Base-by-base conservation (phyloP, 2,797 vertebrate genomes). In the Crocidura indochinensis region DNA sequence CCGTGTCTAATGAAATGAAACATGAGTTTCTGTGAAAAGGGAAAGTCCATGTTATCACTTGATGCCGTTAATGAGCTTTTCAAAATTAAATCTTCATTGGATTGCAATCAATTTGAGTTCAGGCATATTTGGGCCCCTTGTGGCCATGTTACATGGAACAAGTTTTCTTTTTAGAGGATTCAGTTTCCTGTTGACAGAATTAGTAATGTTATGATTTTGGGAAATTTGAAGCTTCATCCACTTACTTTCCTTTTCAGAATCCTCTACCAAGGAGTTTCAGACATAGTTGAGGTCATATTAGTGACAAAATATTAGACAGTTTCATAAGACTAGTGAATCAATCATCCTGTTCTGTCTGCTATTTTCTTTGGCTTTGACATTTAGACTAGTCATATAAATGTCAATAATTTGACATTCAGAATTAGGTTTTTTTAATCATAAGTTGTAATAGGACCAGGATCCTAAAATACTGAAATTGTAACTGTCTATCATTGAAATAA, bases 51-150 rank as follows among this genome's bases (percentile, higher is more conserved):
- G 94, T 96, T 95, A 92, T 95, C 91, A 91, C 62, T 91, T 71
- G 78, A 84, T 94, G 56, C 77, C 94, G 71, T 96, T 96, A 97
- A 97, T 94, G 93, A 95, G 73, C 81, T 90, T 97, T 93, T 97
- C 95, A 92, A 95, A 95, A 95, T 96, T 92, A 94, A 95, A 84
- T 87, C 93, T 93, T 96, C 91, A 96, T 97, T 97, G 94, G 87
- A 96, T 96, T 94, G 80, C 46, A 91, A 87, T 96, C 91, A 88
- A 0, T 93, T 93, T 92, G 38, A 89, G 88, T 88, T 93, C 93
- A 87, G 83, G 94, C 87, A 87, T 95, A 92, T 93, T 93, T 91
- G 84, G 94, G 67, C 60, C 92, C 86, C 86, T 94, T 93, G 31
- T 86, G 94, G 76, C 76, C 95, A 69, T 91, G 60, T 69, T 90